These are phyloP conservation scores for Podiceps cristatus DNA, from an alignment of 2,113 vertebrate genomes.

Conservation along the genomic window DNA sequence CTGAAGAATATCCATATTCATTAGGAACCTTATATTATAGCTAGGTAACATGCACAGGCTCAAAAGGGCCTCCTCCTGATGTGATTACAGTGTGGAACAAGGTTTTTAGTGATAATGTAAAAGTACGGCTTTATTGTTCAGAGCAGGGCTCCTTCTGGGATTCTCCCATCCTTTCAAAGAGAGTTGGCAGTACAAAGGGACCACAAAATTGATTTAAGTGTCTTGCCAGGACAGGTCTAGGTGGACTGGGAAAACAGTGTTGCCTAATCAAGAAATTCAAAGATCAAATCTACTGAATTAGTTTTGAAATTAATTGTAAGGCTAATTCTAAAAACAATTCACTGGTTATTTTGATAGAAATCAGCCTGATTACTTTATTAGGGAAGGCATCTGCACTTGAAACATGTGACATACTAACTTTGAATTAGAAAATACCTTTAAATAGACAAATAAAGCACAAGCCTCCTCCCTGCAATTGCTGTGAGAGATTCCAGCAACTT, in stretches of 20 bases:
- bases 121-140: background rate
- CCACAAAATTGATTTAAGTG: background rate
- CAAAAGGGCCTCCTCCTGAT: background rate
- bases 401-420: background rate
- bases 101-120: background rate
- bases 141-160: background rate
- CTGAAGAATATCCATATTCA: background rate
- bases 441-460: background rate
- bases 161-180: background rate
- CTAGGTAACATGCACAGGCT: background rate
- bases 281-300: background rate
- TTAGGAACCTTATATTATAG: background rate
- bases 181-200: background rate
- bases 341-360: background rate
- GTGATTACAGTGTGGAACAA: background rate
- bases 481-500: background rate
- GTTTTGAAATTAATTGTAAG: background rate
- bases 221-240: background rate
- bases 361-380: background rate
- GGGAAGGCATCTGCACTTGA: background rate
- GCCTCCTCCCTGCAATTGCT: background rate
- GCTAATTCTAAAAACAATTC: background rate
- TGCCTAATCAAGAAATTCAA: background rate
- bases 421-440: background rate
- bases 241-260: background rate